Conservation (phyloP, 2,888 invertebrate genomes). For the Metalampra italica region DNA sequence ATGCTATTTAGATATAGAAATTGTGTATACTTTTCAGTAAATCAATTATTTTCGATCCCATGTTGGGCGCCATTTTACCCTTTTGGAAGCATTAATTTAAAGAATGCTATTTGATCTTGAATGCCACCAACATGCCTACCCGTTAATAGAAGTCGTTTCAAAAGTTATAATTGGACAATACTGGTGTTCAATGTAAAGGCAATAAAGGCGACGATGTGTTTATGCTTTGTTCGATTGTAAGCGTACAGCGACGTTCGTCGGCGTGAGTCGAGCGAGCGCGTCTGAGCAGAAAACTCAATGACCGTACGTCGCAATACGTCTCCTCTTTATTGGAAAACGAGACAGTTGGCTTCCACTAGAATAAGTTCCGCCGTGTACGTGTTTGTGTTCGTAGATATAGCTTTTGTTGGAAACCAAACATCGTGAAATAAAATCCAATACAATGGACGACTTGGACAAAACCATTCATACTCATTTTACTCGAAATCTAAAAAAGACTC, state of each 20-base stretch:
- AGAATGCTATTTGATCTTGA: neutral
- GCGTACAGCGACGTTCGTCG: conserved; percentile 15
- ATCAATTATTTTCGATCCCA: neutral
- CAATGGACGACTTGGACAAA: conserved; percentile 14
- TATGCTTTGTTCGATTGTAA: conserved; percentile 41
- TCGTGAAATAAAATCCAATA: conserved; percentile 38
- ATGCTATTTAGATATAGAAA: neutral
- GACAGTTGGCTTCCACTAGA: conserved; percentile 63
- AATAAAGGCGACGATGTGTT: conserved; percentile 24
- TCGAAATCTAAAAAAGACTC: neutral
- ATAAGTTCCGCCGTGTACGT: conserved; percentile 53
- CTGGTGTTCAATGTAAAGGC: conserved; percentile 15
- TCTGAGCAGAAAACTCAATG: conserved; percentile 70
- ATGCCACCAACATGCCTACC: neutral
- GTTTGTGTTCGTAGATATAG: conserved; percentile 57
- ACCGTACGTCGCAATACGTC: conserved; percentile 65
- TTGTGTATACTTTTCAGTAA: neutral
- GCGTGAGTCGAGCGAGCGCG: conserved; percentile 37
- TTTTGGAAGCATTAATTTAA: neutral
- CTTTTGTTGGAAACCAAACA: conserved; percentile 53
- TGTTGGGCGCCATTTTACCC: neutral
- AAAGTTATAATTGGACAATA: too few species aligned
- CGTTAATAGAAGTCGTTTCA: neutral
- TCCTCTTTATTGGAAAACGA: conserved; percentile 71
- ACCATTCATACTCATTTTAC: neutral